Conservation (phyloP, 1,140 invertebrate genomes). For the Drosophila parvula region DNA sequence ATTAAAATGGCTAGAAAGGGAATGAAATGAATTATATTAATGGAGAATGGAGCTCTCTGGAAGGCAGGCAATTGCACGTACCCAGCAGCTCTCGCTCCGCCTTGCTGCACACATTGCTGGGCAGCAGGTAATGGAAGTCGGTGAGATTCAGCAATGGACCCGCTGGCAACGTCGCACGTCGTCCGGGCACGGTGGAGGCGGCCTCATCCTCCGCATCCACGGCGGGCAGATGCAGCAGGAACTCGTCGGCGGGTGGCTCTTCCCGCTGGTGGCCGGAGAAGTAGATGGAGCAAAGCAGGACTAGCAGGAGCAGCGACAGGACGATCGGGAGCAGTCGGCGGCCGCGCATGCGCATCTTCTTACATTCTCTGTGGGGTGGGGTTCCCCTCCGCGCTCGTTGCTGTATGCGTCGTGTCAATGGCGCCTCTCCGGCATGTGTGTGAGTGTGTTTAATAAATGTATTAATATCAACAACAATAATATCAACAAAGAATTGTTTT, state of each 20-base stretch:
- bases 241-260: constrained; percentile 26
- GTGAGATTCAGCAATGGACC: constrained; percentile 61
- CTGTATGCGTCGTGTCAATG: constrained; percentile 11
- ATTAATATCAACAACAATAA: constrained; percentile 1
- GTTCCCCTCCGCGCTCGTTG: constrained; percentile 25
- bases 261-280: constrained; percentile 55
- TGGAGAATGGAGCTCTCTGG: too few species aligned
- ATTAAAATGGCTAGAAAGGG: constrained; percentile 85
- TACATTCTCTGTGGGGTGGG: constrained; percentile 44
- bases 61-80: constrained; percentile 15
- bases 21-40: neutral
- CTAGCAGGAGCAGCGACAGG: constrained; percentile 59
- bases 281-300: constrained; percentile 66
- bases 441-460: neutral
- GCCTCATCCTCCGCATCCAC: constrained; percentile 6
- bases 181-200: neutral
- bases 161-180: neutral
- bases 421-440: neutral
- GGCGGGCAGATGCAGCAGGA: constrained; percentile 52
- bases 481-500: constrained; percentile 25
- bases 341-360: constrained; percentile 78
- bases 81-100: constrained; percentile 74
- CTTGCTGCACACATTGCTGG: constrained; percentile 66
- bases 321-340: constrained; percentile 70
- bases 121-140: constrained; percentile 67